Evolutionary conservation across 2,888 invertebrate genomes (phyloP), one percentile per base, ranked within the genome.

Genomic region (Euplagia quadripunctaria): DNA sequence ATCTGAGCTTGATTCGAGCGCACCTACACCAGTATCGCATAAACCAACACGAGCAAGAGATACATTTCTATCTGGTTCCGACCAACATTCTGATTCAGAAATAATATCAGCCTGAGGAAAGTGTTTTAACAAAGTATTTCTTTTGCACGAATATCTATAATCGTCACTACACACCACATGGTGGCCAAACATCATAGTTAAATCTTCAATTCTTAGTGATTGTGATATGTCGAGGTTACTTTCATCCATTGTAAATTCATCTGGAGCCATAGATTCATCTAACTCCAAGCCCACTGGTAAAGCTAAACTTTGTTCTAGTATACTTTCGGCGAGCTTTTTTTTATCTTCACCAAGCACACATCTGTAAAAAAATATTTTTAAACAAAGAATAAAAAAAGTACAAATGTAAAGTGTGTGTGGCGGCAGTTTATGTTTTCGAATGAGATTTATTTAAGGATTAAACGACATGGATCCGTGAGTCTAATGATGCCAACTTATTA

Each of bases 51-150:
- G 96, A 0, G 98, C 98, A 76, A 97, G 93, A 0, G 98, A 98
- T 4, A 98, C 98, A 76, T 97, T 97, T 66, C 98, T 96, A 88
- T 98, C 98, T 0, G 98, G 98, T 88, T 98, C 98, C 0, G 98
- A 98, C 97, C 98, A 98, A 52, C 98, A 97, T 89, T 98, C 98
- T 0, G 98, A 98, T 88, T 98, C 98, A 0, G 96, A 95, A 74
- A 93, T 90, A 20, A 90, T 72, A 81, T 96, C 95, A 7, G 92
- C 92, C 84, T 91, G 92, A 51, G 94, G 92, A 67, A 90, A 87
- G 74, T 88, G 85, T 82, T 88, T 90, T 9, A 87, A 70, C 51
- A 83, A 72, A 49, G 87, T 79, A 81, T 88, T 93, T 71, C 82
- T 88, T 64, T 80, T 79, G 12, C 82, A 79, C 0, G 88, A 89